Evolutionary conservation across 1,140 invertebrate genomes (phyloP).

Genomic region (Euglossa dilemma): DNA sequence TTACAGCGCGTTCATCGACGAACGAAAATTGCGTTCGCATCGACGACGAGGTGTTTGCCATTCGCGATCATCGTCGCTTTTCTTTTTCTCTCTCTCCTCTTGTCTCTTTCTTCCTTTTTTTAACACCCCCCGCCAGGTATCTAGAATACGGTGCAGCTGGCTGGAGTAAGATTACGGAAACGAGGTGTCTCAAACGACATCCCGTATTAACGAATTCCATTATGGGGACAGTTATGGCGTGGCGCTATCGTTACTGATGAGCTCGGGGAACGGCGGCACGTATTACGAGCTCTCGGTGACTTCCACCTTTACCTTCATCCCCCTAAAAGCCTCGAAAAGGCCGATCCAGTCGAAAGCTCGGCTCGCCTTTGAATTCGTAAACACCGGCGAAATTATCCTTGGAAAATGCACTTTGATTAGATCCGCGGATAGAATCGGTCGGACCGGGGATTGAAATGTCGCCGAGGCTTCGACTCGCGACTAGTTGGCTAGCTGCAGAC

Average conservation of each 20-base stretch:
- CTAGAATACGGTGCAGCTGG: constrained; percentile 25
- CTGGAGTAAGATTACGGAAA: constrained; percentile 64
- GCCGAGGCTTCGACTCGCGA: background rate
- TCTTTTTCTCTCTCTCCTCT: background rate
- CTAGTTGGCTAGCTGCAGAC: background rate
- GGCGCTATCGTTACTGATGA: constrained; percentile 72
- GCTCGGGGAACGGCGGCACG: constrained; percentile 66
- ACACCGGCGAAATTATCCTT: constrained; percentile 45
- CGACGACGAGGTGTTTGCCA: constrained; percentile 42
- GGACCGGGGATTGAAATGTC: background rate
- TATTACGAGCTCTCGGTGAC: constrained; percentile 48
- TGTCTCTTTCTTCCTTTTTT: background rate
- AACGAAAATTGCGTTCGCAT: constrained; percentile 49
- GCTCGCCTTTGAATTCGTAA: constrained; percentile 48
- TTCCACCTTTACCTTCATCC: constrained; percentile 60
- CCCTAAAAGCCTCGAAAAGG: constrained; percentile 55
- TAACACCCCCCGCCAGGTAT: background rate
- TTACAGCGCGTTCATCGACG: background rate
- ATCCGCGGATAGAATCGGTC: constrained; percentile 50
- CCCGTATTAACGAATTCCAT: constrained; percentile 79
- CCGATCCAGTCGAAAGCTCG: constrained; percentile 33
- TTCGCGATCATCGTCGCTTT: background rate
- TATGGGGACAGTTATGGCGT: constrained; percentile 71
- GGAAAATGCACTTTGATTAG: constrained; percentile 56
- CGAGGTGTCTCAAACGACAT: constrained; percentile 72